Conservation (phyloP, 2,888 invertebrate species). For the Colletes collaris region DNA sequence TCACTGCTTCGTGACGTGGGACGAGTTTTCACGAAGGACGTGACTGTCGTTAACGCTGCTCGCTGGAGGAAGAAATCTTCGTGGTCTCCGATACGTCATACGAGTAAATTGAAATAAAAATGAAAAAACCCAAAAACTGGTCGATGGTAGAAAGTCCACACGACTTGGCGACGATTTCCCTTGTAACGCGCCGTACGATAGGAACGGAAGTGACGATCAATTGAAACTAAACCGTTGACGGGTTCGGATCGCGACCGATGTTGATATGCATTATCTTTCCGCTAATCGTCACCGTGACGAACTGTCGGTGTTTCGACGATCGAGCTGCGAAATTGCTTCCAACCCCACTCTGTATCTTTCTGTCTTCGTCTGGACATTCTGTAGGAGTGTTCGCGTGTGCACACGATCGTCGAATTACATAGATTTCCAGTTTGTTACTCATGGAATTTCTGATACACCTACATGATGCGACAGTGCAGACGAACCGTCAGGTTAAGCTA, state of each 20-base stretch:
- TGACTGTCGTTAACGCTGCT: constrained; percentile 18
- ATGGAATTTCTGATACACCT: not conserved
- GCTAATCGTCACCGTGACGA: constrained; percentile 42
- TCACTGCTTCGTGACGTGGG: constrained; percentile 45
- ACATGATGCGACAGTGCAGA: not conserved
- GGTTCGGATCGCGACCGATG: not conserved
- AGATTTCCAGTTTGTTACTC: not conserved
- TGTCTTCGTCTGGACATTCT: constrained; percentile 32
- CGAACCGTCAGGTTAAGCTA: not conserved
- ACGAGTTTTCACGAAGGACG: constrained; percentile 47
- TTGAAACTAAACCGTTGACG: constrained; percentile 18
- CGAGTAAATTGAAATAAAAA: not conserved
- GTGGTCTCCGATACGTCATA: not conserved
- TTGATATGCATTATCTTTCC: constrained; percentile 46
- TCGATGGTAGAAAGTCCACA: not conserved
- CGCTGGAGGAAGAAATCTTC: constrained; percentile 24
- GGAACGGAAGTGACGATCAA: constrained; percentile 8
- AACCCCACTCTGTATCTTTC: constrained; percentile 57
- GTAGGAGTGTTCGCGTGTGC: not conserved
- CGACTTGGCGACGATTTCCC: not conserved
- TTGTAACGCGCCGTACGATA: constrained; percentile 7
- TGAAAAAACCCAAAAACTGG: not conserved
- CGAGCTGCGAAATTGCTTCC: constrained; percentile 43
- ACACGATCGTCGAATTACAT: not conserved
- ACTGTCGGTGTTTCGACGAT: constrained; percentile 40